Conservation (phyloP, 2,113 vertebrate genomes). For the Amphiprion ocellaris region DNA sequence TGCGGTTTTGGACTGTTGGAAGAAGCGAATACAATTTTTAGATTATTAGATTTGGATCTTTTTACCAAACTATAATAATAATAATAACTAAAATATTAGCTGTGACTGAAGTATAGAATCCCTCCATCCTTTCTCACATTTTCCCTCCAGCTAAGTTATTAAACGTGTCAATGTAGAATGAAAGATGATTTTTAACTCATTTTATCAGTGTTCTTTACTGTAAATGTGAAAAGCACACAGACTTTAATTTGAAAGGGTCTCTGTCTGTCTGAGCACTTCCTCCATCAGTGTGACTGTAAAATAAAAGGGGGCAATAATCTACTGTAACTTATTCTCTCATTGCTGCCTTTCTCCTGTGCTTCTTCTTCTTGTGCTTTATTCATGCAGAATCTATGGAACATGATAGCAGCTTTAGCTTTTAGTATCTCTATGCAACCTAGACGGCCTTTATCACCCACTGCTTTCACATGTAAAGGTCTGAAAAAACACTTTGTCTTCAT, state of each 20-base stretch:
- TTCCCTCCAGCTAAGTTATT: conserved; percentile 8
- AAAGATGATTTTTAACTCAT: conserved; percentile 8
- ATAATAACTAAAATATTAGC: neutral
- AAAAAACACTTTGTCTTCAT: neutral
- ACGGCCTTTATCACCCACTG: conserved; percentile 59
- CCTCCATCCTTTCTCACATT: neutral
- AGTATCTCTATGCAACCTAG: conserved; percentile 75
- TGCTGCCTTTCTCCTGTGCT: conserved; percentile 59
- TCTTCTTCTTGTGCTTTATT: conserved; percentile 61
- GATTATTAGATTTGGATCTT: too few species aligned
- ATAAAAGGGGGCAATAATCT: conserved; percentile 69
- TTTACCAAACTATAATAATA: neutral
- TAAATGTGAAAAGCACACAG: conserved; percentile 18
- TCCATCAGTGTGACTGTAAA: conserved; percentile 53
- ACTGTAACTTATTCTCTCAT: conserved; percentile 51
- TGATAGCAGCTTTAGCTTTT: conserved; percentile 73
- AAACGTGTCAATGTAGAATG: conserved; percentile 2
- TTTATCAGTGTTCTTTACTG: conserved; percentile 3
- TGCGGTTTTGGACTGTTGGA: neutral
- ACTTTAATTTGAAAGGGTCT: conserved; percentile 20
- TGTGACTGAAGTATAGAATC: conserved; percentile 9
- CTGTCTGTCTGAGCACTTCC: conserved; percentile 9
- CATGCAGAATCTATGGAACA: conserved; percentile 51
- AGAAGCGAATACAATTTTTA: neutral
- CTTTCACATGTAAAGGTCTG: conserved; percentile 44